These are phyloP conservation scores for Drosophila ambigua DNA, from an alignment of 1,140 invertebrate genomes.

Conservation along the genomic window DNA sequence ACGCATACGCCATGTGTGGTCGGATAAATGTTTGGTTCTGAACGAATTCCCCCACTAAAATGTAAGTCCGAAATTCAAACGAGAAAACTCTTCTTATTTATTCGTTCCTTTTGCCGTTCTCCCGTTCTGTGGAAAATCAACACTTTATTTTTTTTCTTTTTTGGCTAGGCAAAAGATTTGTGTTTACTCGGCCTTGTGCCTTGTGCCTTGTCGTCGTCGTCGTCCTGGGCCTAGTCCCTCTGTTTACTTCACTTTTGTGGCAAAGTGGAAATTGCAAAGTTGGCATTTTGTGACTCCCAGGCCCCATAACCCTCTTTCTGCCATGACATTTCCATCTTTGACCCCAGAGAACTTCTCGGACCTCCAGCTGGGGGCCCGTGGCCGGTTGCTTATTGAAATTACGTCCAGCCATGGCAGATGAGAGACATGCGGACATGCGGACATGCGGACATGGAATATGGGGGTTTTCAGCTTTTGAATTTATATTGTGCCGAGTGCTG, in stretches of 20 bases:
- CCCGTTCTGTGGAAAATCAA: constrained; percentile 49
- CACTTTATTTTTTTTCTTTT: constrained; percentile 33
- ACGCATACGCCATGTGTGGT: constrained; percentile 49
- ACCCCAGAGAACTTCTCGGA: constrained; percentile 46
- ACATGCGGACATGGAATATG: constrained; percentile 1
- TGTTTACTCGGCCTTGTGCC: constrained; percentile 26
- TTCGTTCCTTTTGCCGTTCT: constrained; percentile 3
- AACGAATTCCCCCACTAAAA: constrained; percentile 1
- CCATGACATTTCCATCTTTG: constrained; percentile 68
- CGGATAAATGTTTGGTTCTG: constrained; percentile 15
- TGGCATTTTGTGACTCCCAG: constrained; percentile 49
- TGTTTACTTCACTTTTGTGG: constrained; percentile 63
- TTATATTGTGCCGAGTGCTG: constrained; percentile 74
- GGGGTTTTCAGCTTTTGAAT: constrained; percentile 59
- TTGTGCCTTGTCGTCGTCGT: constrained; percentile 17
- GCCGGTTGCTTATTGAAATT: constrained; percentile 61
- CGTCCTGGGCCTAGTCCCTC: constrained; percentile 32
- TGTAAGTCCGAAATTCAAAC: constrained; percentile 36
- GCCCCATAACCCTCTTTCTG: constrained; percentile 6
- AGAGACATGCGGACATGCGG: constrained; percentile 13
- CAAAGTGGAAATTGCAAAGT: constrained; percentile 66
- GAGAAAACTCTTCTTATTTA: constrained; percentile 36
- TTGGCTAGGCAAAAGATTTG: constrained; percentile 22
- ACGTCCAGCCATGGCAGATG: constrained; percentile 18
- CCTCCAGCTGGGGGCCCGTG: constrained; percentile 54